A percentile compares a stretch with the other conserved stretches of the same genome.
These are phyloP conservation scores for Lepeophtheirus nordmannii DNA, from an alignment of 2,888 invertebrate species.

Conservation along the genomic window DNA sequence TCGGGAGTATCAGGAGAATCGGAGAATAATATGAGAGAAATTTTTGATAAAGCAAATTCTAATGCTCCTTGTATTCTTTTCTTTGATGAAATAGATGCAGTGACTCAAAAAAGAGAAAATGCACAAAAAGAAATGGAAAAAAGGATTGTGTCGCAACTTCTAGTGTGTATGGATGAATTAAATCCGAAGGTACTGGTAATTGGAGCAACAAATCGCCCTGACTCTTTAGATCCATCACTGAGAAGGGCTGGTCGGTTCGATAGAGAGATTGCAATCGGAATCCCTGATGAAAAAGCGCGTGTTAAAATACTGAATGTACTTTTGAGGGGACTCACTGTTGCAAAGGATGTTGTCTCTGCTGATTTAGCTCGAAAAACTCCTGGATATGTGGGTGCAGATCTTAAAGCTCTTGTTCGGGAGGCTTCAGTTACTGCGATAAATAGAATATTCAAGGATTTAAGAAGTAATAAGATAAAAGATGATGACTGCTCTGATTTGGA, in stretches of 20 bases:
- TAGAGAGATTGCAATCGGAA: slow-evolving; percentile 79
- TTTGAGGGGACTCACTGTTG: slow-evolving; percentile 52
- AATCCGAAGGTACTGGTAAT: slow-evolving; percentile 54
- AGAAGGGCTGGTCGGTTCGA: slow-evolving; percentile 83
- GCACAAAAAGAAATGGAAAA: slow-evolving; percentile 92
- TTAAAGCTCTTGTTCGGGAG: slow-evolving; percentile 67
- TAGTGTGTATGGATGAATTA: slow-evolving; percentile 62
- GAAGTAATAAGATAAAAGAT: not conserved
- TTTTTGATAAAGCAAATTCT: slow-evolving; percentile 67
- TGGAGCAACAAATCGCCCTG: slow-evolving; percentile 89
- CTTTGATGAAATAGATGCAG: slow-evolving; percentile 93
- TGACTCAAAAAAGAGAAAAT: slow-evolving; percentile 72
- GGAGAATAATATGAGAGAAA: slow-evolving; percentile 63
- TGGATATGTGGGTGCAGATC: slow-evolving; percentile 89
- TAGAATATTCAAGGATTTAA: slow-evolving; percentile 35
- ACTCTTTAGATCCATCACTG: slow-evolving; percentile 77
- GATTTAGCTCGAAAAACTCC: slow-evolving; percentile 9
- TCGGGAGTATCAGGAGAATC: slow-evolving; percentile 91
- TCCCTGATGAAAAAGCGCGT: slow-evolving; percentile 70
- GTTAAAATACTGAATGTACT: slow-evolving; percentile 58
- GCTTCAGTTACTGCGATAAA: slow-evolving; percentile 76
- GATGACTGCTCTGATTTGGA: slow-evolving; percentile 32
- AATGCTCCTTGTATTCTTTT: slow-evolving; percentile 69
- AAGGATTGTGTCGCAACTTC: slow-evolving; percentile 78
- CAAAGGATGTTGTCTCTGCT: slow-evolving; percentile 29